Base-by-base conservation (phyloP, 2,888 invertebrate species). In the Tachystola acroxantha region DNA sequence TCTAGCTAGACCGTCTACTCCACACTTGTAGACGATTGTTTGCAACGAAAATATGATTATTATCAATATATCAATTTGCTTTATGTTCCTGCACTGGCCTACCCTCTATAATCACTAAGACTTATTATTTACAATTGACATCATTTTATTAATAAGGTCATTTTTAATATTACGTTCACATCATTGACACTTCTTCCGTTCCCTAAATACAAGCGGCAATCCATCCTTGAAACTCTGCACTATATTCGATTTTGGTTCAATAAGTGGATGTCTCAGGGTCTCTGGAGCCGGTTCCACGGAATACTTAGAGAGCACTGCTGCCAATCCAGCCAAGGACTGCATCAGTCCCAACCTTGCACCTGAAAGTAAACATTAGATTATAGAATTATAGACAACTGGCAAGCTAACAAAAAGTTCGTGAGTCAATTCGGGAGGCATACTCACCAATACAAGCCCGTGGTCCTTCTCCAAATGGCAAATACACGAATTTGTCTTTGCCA, bases 361-460 rank as follows among this genome's bases (percentile, higher is more conserved):
- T 46, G 38, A 7, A 30, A 39, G 9, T n/a, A 28, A 26, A 1
- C 10, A 24, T 16, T 4, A 16, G 3, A 16, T 6, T 16, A 4
- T 16, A 16, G 6, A 6, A 6, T 6, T 16, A 6, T 6, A 16
- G 3, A 16, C 16, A 6, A 16, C n/a, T n/a, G n/a, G n/a, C n/a
- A 16, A 16, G 6, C 6, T 16, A 16, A 16, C 16, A 16, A 16
- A 6, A 16, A 16, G 16, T 6, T 16, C 16, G 16, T 3, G 16
- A 16, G 6, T 16, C 3, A 16, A 16, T 16, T 16, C 16, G 16
- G 16, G 16, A 16, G 16, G 16, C 16, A 16, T 32, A 53, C 55
- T 63, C 42, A 76, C 79, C 79, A 32, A 79, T 73, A 31, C 79
- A 79, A 12, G 70, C 61, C 1, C 79, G 66, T 1, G 77, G 78